Conservation (phyloP, 2,888 invertebrate genomes). For the Melinaea menophilus region DNA sequence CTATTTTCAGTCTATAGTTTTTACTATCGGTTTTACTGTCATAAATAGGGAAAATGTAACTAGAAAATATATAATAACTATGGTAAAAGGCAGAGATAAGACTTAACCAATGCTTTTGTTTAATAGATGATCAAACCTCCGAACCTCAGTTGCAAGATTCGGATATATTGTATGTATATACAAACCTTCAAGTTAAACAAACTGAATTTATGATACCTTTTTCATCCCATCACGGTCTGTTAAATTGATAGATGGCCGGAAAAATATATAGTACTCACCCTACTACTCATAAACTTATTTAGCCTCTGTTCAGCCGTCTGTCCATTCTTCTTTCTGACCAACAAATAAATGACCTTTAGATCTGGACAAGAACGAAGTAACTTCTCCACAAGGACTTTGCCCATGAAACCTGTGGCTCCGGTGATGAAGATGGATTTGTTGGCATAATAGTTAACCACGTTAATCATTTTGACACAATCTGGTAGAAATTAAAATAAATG, state of each 20-base stretch:
- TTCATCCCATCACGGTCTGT: no score
- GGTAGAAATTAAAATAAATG: no score
- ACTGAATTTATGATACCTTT: no score
- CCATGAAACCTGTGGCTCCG: constrained; percentile 90
- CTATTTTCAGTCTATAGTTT: not conserved
- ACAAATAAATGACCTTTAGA: constrained; percentile 18
- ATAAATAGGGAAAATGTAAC: no score
- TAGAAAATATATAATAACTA: no score
- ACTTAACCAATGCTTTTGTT: no score
- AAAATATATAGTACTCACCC: constrained; percentile 5
- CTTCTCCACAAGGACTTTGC: constrained; percentile 88
- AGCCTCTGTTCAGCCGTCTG: constrained; percentile 5
- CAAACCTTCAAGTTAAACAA: no score
- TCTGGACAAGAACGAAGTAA: constrained; percentile 63
- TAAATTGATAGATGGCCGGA: no score
- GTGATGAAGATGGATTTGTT: constrained; percentile 83
- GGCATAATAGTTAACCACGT: constrained; percentile 71
- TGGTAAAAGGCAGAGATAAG: not conserved
- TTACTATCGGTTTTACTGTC: no score
- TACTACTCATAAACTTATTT: not conserved
- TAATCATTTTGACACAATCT: not conserved
- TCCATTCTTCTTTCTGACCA: constrained; percentile 23
- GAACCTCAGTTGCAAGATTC: no score
- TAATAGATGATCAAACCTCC: no score
- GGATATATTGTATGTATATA: no score